Conservation (phyloP, 1,140 invertebrate genomes). For the Aphelinus certus region DNA sequence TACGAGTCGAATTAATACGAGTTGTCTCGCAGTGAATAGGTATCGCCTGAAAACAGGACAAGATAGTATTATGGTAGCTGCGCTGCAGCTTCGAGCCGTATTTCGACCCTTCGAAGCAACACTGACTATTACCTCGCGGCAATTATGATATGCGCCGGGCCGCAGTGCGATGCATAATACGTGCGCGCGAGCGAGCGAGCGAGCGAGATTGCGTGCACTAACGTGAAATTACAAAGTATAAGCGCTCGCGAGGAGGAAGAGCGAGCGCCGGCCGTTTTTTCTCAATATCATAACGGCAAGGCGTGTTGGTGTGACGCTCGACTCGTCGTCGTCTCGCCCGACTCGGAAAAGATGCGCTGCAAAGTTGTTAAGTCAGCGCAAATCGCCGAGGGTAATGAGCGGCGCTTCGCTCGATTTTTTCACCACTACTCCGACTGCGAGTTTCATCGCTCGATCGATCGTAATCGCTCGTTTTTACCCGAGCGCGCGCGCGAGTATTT, state of each 20-base stretch:
- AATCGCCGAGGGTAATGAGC: conserved; percentile 25
- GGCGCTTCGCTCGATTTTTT: neutral
- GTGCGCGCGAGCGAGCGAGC: neutral
- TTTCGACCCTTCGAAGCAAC: neutral
- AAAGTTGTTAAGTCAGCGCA: conserved; percentile 29
- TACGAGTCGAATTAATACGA: too few species aligned
- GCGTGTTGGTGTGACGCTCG: conserved; percentile 21
- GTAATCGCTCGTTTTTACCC: too few species aligned
- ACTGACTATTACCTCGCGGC: conserved; percentile 24
- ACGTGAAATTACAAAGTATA: conserved; percentile 30
- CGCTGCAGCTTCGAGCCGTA: conserved; percentile 6
- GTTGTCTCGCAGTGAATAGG: too few species aligned
- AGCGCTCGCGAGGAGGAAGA: neutral
- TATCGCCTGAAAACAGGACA: too few species aligned
- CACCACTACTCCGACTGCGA: too few species aligned
- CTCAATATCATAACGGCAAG: conserved; percentile 17
- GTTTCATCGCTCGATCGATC: too few species aligned
- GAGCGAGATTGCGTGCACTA: conserved; percentile 28
- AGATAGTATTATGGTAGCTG: too few species aligned
- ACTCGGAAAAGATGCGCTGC: conserved; percentile 16
- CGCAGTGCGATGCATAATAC: too few species aligned
- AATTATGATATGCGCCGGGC: conserved; percentile 31
- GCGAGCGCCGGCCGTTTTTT: neutral
- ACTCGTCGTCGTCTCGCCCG: neutral
- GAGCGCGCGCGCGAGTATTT: too few species aligned